Evolutionary conservation across 2,888 invertebrate species (phyloP).

Genomic region (Trissolcus brochymenae): DNA sequence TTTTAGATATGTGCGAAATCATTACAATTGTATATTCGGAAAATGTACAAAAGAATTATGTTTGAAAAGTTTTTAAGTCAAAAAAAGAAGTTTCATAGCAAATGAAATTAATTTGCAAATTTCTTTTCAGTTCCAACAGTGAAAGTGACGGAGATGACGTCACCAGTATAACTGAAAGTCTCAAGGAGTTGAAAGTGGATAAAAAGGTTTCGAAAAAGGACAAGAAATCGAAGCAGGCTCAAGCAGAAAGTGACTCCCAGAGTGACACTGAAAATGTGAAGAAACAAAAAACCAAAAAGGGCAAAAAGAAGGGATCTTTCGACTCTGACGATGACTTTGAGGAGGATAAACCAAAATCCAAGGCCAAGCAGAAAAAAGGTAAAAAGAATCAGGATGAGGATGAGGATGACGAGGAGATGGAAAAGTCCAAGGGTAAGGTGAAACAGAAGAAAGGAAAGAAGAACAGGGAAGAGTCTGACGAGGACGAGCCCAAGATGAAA

Average conservation of each 20-base stretch:
- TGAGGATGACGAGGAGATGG: constrained; percentile 59
- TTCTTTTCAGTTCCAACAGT: constrained; percentile 72
- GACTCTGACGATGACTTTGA: constrained; percentile 77
- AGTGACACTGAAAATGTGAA: constrained; percentile 60
- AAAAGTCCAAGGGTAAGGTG: constrained; percentile 74
- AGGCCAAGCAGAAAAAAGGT: constrained; percentile 70
- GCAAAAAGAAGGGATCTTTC: constrained; percentile 58
- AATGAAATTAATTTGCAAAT: too few relatives aligned
- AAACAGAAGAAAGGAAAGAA: constrained; percentile 70
- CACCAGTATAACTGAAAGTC: constrained; percentile 77
- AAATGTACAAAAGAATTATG: too few relatives aligned
- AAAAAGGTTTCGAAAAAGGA: constrained; percentile 71
- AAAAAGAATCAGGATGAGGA: constrained; percentile 63
- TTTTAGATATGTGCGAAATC: too few relatives aligned
- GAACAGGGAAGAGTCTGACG: constrained; percentile 62
- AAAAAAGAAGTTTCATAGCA: too few relatives aligned
- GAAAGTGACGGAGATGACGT: constrained; percentile 79
- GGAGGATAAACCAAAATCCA: constrained; percentile 75
- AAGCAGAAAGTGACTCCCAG: constrained; percentile 57
- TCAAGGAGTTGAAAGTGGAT: constrained; percentile 80
- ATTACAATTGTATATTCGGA: too few relatives aligned
- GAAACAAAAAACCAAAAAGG: constrained; percentile 62
- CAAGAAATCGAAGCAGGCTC: constrained; percentile 75
- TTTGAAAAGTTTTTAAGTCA: too few relatives aligned
- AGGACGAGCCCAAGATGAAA: constrained; percentile 61